Conservation (phyloP, 2,113 vertebrate genomes). For the Procavia capensis region DNA sequence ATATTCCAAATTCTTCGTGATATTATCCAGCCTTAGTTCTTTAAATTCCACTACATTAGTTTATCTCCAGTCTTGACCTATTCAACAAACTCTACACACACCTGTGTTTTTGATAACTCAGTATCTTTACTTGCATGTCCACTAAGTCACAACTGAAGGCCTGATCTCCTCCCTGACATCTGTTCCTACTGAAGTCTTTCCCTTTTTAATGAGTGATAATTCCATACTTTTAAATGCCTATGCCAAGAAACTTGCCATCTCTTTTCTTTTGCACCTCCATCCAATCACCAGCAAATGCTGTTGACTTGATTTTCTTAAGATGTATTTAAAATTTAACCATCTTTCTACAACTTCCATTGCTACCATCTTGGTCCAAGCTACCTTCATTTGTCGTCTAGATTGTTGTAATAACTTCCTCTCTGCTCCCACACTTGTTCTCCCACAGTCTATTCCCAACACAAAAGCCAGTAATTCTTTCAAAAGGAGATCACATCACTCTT, state of each 20-base stretch:
- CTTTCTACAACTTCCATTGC: background rate
- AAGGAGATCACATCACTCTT: background rate
- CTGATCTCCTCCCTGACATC: background rate
- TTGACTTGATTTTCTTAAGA: background rate
- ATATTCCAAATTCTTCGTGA: background rate
- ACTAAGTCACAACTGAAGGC: background rate
- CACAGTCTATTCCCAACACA: background rate
- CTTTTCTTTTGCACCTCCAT: background rate
- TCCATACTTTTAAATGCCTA: background rate
- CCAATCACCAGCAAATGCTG: background rate
- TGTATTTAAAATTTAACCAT: background rate
- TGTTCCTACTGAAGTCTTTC: background rate
- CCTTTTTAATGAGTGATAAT: background rate
- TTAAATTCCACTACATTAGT: background rate
- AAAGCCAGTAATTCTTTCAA: background rate
- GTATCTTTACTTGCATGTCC: background rate
- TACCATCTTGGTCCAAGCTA: background rate
- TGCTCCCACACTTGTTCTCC: background rate
- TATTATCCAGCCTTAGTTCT: background rate
- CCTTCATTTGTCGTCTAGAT: background rate
- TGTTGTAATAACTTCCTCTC: background rate
- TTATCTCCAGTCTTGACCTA: background rate
- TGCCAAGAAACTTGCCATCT: background rate
- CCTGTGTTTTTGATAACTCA: background rate
- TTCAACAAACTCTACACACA: background rate